Conservation (phyloP, 2,113 vertebrate genomes). For the Eonycteris spelaea region DNA sequence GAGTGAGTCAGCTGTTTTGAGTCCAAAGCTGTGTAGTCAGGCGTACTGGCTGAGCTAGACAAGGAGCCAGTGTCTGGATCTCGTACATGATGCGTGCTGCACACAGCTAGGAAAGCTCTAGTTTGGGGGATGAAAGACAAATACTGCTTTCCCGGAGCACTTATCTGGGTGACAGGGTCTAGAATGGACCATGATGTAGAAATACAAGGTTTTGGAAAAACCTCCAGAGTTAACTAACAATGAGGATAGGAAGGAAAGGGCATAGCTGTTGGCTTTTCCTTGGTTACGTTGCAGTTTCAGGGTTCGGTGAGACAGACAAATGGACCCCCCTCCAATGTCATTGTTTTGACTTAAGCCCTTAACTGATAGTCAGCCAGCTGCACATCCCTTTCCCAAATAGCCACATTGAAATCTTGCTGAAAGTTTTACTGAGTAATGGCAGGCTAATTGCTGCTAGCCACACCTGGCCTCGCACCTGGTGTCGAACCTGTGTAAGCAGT, state of each 20-base stretch:
- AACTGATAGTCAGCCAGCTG: not conserved
- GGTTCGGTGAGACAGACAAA: not conserved
- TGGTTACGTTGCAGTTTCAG: slow-evolving; percentile 1
- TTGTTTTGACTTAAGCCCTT: not conserved
- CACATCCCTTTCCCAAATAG: not conserved
- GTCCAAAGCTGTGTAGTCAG: slow-evolving; percentile 27
- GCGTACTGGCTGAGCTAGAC: not conserved
- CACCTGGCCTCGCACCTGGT: not conserved
- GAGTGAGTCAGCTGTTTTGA: slow-evolving; percentile 63
- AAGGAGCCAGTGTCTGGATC: not conserved
- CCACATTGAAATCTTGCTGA: slow-evolving; percentile 5
- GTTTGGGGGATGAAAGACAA: not conserved
- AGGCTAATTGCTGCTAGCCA: not conserved
- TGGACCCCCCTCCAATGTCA: not conserved
- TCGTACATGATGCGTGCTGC: not conserved
- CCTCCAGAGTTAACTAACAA: not conserved
- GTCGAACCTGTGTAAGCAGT: not conserved
- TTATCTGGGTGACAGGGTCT: slow-evolving; percentile 14
- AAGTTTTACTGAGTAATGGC: not conserved
- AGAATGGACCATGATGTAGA: not conserved
- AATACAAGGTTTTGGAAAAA: not conserved
- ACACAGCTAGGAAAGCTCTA: not conserved
- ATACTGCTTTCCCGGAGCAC: not conserved
- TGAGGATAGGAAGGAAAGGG: slow-evolving; percentile 2
- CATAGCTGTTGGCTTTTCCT: slow-evolving; percentile 30